Evolutionary conservation across 1,140 invertebrate genomes (phyloP).

Genomic region (Coenobita brevimanus): DNA sequence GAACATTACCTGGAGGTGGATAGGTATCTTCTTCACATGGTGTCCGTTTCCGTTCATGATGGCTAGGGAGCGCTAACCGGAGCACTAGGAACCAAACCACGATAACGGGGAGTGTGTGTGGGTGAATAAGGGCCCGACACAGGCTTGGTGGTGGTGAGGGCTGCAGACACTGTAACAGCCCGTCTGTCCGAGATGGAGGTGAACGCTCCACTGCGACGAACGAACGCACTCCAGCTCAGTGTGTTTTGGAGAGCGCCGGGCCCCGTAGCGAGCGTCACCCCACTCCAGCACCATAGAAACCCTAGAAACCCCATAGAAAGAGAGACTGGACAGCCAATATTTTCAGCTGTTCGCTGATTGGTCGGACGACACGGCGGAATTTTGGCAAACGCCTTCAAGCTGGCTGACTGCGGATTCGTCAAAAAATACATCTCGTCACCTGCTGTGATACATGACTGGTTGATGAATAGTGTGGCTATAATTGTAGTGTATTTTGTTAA

Average conservation of each 20-base stretch:
- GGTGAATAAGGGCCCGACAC: background rate
- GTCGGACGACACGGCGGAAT: too few relatives aligned
- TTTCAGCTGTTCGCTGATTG: too few relatives aligned
- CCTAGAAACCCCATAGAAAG: too few relatives aligned
- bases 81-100: background rate
- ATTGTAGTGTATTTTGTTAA: too few relatives aligned
- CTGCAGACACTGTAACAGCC: background rate
- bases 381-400: too few relatives aligned
- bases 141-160: background rate
- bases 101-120: background rate
- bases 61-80: background rate
- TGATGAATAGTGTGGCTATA: too few relatives aligned
- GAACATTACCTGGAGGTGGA: slow-evolving; percentile 44
- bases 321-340: too few relatives aligned
- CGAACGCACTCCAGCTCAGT: slow-evolving; percentile 25
- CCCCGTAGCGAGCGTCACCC: slow-evolving; percentile 43
- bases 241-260: slow-evolving; percentile 53
- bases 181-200: background rate
- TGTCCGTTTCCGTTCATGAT: slow-evolving; percentile 20
- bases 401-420: too few relatives aligned
- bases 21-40: slow-evolving; percentile 54
- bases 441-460: too few relatives aligned
- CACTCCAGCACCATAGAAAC: background rate
- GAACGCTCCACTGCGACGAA: slow-evolving; percentile 52
- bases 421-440: too few relatives aligned